Evolutionary conservation across 2,888 invertebrate species (phyloP), one percentile per base, ranked within the genome.

Genomic region (Lepidochitona cinerea): DNA sequence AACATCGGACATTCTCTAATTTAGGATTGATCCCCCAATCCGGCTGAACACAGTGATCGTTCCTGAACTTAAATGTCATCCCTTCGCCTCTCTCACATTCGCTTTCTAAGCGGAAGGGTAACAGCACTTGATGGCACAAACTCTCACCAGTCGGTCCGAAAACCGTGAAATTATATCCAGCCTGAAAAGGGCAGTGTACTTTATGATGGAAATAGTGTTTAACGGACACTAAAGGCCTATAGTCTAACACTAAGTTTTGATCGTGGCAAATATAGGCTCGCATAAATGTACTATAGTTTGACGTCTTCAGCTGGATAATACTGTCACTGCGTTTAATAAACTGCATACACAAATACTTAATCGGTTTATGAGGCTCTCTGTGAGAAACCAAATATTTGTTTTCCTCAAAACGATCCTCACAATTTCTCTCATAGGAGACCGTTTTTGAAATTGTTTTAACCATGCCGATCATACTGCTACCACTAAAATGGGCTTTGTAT

Each of bases 21-120:
- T 72, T 73, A 0, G 76, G 37, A 0, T 75, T 70, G 72, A 81
- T 78, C 5, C 81, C 77, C 14, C 83, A 70, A 32, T 70, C 75
- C 7, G 70, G 72, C 3, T 82, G 81, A 14, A 81, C 70, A 69
- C 87, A 87, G 4, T 79, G 75, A 1, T 75, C 70, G 7, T 77
- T 71, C 53, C 84, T 82, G 74, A 87, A 85, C 66, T 85, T 79
- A 41, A 87, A 81, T 4, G 80, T 78, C 35, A 87, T 82, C 6
- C 87, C 86, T 68, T 85, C 85, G 23, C 83, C 84, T 53, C 75
- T 70, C 68, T 86, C 85, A 72, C 87, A 87, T 68, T 85, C 86
- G 71, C 86, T 87, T 75, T 86, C 87, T 33, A 87, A 75, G 70
- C 87, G 75, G 68, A 80, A 49, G 32, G 73, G 74, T 12, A 80